Conservation (phyloP, 2,888 invertebrate genomes). For the Ochropleura plecta region DNA sequence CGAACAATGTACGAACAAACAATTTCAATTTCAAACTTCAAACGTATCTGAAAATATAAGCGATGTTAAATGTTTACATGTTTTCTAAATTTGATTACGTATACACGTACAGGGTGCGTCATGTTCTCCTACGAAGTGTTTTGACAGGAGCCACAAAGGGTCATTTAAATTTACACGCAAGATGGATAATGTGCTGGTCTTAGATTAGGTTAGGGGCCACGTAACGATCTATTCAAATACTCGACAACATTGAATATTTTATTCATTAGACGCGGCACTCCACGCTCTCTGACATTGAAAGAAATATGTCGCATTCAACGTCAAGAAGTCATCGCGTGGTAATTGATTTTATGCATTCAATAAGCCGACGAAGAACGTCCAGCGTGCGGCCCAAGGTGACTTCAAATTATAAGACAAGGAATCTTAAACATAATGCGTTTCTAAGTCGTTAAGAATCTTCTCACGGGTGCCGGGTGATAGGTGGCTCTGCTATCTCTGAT, state of each 20-base stretch:
- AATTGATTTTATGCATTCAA: constrained; percentile 73
- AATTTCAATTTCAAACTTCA: constrained; percentile 45
- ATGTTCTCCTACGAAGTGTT: constrained; percentile 50
- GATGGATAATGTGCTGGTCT: constrained; percentile 70
- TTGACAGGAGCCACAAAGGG: constrained; percentile 77
- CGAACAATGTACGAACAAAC: constrained; percentile 17
- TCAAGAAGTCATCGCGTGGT: constrained; percentile 68
- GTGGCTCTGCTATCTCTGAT: constrained; percentile 73
- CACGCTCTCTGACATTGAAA: constrained; percentile 69
- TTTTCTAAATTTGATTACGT: constrained; percentile 55
- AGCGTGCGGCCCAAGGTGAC: constrained; percentile 35
- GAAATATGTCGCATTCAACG: constrained; percentile 65
- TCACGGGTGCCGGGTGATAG: constrained; percentile 70
- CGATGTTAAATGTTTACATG: constrained; percentile 44
- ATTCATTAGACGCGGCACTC: constrained; percentile 71
- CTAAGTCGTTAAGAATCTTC: constrained; percentile 69
- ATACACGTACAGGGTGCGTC: constrained; percentile 41
- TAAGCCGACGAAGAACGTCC: constrained; percentile 54
- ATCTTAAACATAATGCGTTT: constrained; percentile 61
- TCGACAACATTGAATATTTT: constrained; percentile 78
- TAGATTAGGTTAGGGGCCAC: constrained; percentile 68
- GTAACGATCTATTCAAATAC: constrained; percentile 84
- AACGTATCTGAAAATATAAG: constrained; percentile 32
- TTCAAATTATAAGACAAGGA: constrained; percentile 56
- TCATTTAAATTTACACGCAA: constrained; percentile 75